Evolutionary conservation across 1,140 invertebrate genomes (phyloP).

Genomic region (Sarcophaga peregrina): DNA sequence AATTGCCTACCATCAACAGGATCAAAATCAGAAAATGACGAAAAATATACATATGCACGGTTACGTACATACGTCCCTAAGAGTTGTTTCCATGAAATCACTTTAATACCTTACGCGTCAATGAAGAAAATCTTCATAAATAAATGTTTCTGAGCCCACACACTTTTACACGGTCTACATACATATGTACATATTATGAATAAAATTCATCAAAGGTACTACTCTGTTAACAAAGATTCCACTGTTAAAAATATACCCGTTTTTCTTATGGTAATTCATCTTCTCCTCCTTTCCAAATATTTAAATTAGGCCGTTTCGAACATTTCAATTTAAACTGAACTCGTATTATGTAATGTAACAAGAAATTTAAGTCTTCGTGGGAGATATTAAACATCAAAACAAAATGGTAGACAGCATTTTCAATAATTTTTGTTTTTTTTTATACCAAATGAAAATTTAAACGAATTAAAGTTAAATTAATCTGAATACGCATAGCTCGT

Average conservation of each 20-base stretch:
- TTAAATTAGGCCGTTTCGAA: not conserved
- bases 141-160: not conserved
- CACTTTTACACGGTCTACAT: not conserved
- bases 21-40: not conserved
- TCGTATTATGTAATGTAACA: too few relatives aligned
- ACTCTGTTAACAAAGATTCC: slow-evolving; percentile 8
- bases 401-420: too few relatives aligned
- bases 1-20: not conserved
- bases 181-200: too few relatives aligned
- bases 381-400: too few relatives aligned
- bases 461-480: too few relatives aligned
- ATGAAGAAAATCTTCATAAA: not conserved
- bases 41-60: not conserved
- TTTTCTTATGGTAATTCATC: slow-evolving; percentile 3
- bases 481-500: too few relatives aligned
- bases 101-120: not conserved
- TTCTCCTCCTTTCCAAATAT: not conserved
- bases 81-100: not conserved
- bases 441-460: too few relatives aligned
- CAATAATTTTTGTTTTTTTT: too few relatives aligned
- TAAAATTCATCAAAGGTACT: not conserved
- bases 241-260: not conserved
- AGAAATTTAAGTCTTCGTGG: too few relatives aligned
- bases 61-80: not conserved
- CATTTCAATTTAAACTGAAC: not conserved